Base-by-base conservation (phyloP, 92 coral and sea anemone species). In the Bergia puertoricense region DNA sequence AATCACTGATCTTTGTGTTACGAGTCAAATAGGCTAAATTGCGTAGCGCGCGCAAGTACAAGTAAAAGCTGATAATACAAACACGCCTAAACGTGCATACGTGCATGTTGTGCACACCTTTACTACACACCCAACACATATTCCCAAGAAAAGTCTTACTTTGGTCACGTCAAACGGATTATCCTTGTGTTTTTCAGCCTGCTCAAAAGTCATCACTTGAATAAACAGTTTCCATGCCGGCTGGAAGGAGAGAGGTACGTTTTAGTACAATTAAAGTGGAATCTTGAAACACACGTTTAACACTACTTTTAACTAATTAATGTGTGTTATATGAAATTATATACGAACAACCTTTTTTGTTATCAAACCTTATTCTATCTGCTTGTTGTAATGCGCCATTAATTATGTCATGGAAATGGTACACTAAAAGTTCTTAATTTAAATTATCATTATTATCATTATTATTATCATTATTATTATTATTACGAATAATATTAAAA, bases 171-270 rank as follows among this genome's bases (percentile, higher is more conserved):
- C 89, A 30, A 86, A 86, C 2, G 89, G 84, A 59, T 77, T 86
- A 22, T 66, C 78, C 85, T 62, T 86, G 65, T 77, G 80, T 6
- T 74, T 86, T 22, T 77, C 67, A 77, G 89, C 78, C 62, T 86
- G 76, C 8, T 51, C 77, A 44, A 66, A 80, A 2, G 85, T 77
- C 89, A 86, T 86, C 51, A 79, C 86, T 39, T 79, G 77, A 71
- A 88, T 66, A 20, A 80, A 79, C 72, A 74, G 40, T 5, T 95
- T 89, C 99, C 99, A 97, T 1, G 94, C 94, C 71, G 99, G 99
- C 99, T 97, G 18, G 39, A 86, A 77, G 74, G 9, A 62, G 39
- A 72, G 59, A 16, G 23, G 80, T 44, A 38, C 39, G 20, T 0
- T 50, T 50, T 54, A 54, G 59, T 54, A 54, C 30, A 59, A 38